phyloP scores from a whole-genome alignment of 2,797 vertebrate species.

The Anguilla obscura region DNA sequence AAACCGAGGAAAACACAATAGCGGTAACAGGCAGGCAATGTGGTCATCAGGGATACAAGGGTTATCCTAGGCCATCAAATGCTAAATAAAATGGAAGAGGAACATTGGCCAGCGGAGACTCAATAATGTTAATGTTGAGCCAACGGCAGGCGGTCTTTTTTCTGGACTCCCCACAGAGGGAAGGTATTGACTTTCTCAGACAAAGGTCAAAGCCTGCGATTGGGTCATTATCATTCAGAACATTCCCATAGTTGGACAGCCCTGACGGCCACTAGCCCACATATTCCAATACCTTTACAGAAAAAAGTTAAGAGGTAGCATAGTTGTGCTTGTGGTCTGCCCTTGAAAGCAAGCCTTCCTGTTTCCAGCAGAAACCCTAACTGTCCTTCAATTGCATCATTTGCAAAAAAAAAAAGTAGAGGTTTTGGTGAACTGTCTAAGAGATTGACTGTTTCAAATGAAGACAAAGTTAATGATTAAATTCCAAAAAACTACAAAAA shows the following conservation, averaged over 20 bases:
- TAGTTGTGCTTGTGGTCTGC: not conserved
- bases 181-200: not conserved
- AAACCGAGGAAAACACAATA: not conserved
- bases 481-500: not conserved
- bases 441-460: not conserved
- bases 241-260: not conserved
- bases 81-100: not conserved
- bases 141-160: not conserved
- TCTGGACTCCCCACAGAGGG: not conserved
- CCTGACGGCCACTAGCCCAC: not conserved
- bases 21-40: not conserved
- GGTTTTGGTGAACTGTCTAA: not conserved
- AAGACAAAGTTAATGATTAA: not conserved
- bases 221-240: not conserved
- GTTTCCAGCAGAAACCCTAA: not conserved
- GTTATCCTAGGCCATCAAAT: not conserved
- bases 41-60: not conserved
- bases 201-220: not conserved
- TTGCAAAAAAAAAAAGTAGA: not conserved
- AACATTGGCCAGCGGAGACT: not conserved
- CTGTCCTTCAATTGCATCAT: not conserved
- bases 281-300: not conserved
- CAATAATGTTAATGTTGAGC: not conserved
- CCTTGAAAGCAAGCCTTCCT: not conserved
- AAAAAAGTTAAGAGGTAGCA: not conserved